phyloP scores from a whole-genome alignment of 2,113 vertebrate genomes.

The Tinamus guttatus region DNA sequence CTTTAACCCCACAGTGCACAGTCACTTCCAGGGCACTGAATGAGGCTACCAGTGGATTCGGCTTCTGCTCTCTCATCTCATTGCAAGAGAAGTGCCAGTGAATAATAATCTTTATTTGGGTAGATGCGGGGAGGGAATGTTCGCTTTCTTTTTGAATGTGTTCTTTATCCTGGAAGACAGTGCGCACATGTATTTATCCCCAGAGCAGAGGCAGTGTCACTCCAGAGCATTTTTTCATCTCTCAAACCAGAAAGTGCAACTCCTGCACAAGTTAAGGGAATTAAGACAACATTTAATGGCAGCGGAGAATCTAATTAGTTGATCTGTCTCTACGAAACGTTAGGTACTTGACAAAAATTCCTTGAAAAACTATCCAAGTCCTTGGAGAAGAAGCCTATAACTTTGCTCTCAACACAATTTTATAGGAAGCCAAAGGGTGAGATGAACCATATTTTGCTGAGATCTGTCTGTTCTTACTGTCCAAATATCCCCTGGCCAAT shows the following conservation, averaged over 20 bases:
- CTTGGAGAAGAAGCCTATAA: background rate
- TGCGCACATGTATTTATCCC: background rate
- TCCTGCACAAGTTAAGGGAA: background rate
- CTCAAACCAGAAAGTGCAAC: background rate
- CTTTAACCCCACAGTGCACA: background rate
- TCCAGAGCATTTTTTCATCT: background rate
- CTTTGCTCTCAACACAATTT: background rate
- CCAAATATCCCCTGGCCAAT: background rate
- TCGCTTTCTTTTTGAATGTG: background rate
- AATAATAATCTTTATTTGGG: background rate
- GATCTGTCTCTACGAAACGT: too few species aligned
- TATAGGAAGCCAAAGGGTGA: background rate
- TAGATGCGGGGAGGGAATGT: background rate
- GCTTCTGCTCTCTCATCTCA: background rate
- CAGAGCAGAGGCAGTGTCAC: background rate
- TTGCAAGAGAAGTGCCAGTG: background rate
- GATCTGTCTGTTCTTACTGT: background rate
- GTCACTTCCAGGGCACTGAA: background rate
- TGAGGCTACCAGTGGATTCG: background rate
- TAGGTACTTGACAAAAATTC: too few species aligned
- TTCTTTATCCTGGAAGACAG: too few species aligned
- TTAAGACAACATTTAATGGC: too few species aligned
- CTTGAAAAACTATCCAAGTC: background rate
- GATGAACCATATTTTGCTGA: background rate
- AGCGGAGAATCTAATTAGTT: too few species aligned